Percentiles rank a stretch among this genome's conserved stretches.
Conservation (phyloP, 2,797 vertebrate genomes). For the Otus scops region DNA sequence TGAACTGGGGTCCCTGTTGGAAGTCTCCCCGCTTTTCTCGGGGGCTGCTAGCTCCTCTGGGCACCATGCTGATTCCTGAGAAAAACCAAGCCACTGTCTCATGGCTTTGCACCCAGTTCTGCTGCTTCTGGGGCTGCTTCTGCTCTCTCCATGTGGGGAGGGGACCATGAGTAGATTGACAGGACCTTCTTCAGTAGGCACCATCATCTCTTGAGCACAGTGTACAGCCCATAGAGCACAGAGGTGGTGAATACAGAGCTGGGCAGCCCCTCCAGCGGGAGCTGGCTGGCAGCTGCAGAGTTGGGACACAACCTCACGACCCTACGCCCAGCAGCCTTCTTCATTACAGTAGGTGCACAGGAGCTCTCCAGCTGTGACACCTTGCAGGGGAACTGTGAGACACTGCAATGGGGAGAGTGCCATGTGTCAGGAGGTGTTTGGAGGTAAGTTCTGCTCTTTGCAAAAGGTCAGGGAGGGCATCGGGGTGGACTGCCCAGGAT, state of each 20-base stretch:
- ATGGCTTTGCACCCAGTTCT: not conserved
- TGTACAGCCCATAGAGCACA: not conserved
- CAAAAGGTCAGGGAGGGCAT: not conserved
- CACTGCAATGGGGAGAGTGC: not conserved
- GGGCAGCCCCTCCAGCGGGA: not conserved
- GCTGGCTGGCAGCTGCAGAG: not conserved
- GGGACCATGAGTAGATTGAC: not conserved
- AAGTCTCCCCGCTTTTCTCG: not conserved
- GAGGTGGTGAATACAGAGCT: not conserved
- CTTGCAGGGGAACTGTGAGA: not conserved
- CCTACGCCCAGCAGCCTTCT: not conserved
- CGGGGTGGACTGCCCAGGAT: not conserved
- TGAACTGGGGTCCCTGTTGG: not conserved
- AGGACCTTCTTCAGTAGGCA: not conserved
- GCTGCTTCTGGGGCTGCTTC: not conserved
- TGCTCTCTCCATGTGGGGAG: not conserved
- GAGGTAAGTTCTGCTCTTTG: conserved; percentile 59
- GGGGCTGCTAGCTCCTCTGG: not conserved
- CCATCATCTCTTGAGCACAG: not conserved
- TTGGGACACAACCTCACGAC: not conserved
- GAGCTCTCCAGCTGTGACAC: not conserved
- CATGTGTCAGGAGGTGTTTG: not conserved
- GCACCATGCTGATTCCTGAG: not conserved
- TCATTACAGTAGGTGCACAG: not conserved
- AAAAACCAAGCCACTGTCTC: not conserved